Conservation (phyloP, 2,888 invertebrate genomes). For the Colostygia pectinataria region DNA sequence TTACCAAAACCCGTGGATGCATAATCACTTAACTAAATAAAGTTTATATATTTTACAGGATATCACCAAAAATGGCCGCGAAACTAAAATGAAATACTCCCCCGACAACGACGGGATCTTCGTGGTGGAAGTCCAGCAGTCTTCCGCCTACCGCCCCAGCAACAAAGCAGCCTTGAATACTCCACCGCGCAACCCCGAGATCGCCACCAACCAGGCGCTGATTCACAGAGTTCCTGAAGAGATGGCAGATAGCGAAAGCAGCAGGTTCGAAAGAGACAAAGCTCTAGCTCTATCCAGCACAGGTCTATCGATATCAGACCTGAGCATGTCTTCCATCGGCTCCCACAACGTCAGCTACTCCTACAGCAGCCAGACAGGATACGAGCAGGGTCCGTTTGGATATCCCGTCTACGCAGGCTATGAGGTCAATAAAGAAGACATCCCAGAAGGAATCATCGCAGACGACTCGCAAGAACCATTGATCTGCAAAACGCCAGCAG, state of each 20-base stretch:
- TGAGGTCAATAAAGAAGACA: constrained; percentile 67
- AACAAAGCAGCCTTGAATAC: constrained; percentile 62
- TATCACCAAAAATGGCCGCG: constrained; percentile 86
- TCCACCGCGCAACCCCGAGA: constrained; percentile 67
- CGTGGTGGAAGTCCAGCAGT: constrained; percentile 86
- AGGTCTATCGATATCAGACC: constrained; percentile 91
- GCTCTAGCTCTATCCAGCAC: constrained; percentile 85
- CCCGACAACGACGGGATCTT: constrained; percentile 89
- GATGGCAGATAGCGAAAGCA: constrained; percentile 53
- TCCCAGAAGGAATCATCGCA: constrained; percentile 60
- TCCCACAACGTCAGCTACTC: constrained; percentile 89
- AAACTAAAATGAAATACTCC: constrained; percentile 89
- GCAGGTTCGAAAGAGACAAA: constrained; percentile 63
- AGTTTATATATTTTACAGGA: constrained; percentile 77
- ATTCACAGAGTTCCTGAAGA: constrained; percentile 75
- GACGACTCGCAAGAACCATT: constrained; percentile 76
- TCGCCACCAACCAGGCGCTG: constrained; percentile 75
- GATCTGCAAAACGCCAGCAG: constrained; percentile 74
- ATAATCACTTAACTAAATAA: not conserved
- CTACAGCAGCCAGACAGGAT: constrained; percentile 91
- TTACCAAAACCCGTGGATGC: too few species aligned
- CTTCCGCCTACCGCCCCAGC: constrained; percentile 64
- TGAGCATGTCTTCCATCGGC: constrained; percentile 88
- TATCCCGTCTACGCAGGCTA: constrained; percentile 86
- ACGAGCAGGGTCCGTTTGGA: constrained; percentile 88